Base-by-base conservation (phyloP, 2,797 vertebrate species). In the Stomatorhinus walkeri region DNA sequence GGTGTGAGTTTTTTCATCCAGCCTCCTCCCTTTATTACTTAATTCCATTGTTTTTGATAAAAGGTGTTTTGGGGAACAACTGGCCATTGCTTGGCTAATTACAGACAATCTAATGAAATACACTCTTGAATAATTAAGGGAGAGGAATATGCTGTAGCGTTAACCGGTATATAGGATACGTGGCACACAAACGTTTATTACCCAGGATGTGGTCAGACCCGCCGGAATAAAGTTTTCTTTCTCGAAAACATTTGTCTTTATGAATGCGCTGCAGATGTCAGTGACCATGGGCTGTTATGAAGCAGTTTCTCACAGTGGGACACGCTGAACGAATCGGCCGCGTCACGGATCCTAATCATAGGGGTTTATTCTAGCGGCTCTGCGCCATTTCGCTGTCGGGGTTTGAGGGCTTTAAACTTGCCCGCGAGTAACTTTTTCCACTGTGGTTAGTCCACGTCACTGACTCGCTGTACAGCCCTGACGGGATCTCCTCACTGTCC, bases 351-450 rank as follows among this genome's bases (percentile, higher is more conserved):
- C 48, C 3, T 85, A 56, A 59, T 87, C 32, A 10, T 24, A 24
- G 8, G 83, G 8, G 8, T 4, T 51, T 52, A 51, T 51, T 36
- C 16, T 56, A 56, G 14, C 52, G 52, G 85, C 5, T 87, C 85
- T 59, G 52, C 52, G 51, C 49, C 24, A 32, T 56, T 28, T 36
- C 51, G 52, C 85, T n/a, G 49, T 24, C 51, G 48, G 52, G 7
- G 8, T 10, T 56, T 56, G 19, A 52, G 83, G 48, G 43, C 43
- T 85, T 49, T 10, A 49, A 28, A 85, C 4, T 8, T 43, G 48
- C 83, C 46, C 56, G 46, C 10, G 19, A 87, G 14, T 19, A 87
- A 87, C 85, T 87, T 87, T 87, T 87, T 56, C 85, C 85, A 59
- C n/a, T 40, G 52, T 40, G 56, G 32, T 36, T 40, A 54, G 16